Evolutionary conservation across 2,888 invertebrate species (phyloP).

Genomic region (Chaetogeoica ovagalla): DNA sequence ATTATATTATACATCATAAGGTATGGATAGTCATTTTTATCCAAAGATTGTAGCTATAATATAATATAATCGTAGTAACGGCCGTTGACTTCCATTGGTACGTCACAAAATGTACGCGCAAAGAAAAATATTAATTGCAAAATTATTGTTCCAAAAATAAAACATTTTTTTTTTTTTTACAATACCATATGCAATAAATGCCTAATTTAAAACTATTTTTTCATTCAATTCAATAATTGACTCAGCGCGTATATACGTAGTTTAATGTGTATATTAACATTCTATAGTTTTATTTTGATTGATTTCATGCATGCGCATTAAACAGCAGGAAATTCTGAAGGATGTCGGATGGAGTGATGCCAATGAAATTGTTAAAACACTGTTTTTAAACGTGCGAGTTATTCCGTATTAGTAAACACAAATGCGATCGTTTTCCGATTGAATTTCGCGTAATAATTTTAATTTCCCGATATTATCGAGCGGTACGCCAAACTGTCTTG

Average conservation of each 20-base stretch:
- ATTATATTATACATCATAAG: not conserved
- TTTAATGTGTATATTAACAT: too few relatives aligned
- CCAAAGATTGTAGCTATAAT: not conserved
- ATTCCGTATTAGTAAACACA: not conserved
- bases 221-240: not conserved
- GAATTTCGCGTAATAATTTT: not conserved
- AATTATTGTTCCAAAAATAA: slow-evolving; percentile 19
- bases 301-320: not conserved
- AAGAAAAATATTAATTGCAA: slow-evolving; percentile 21
- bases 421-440: not conserved
- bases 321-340: not conserved
- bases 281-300: not conserved
- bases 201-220: slow-evolving; percentile 7
- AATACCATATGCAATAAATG: not conserved
- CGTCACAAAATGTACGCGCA: not conserved
- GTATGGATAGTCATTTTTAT: slow-evolving; percentile 6
- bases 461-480: not conserved
- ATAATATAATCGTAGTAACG: not conserved
- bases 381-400: not conserved
- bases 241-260: too few relatives aligned
- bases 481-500: too few relatives aligned
- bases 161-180: too few relatives aligned
- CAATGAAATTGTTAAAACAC: not conserved
- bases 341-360: slow-evolving; percentile 1
- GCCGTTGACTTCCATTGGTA: slow-evolving; percentile 8